A percentile compares a stretch with the other conserved stretches of the same genome.
phyloP scores from a whole-genome alignment of 2,888 invertebrate genomes.

The Halictus ligatus region DNA sequence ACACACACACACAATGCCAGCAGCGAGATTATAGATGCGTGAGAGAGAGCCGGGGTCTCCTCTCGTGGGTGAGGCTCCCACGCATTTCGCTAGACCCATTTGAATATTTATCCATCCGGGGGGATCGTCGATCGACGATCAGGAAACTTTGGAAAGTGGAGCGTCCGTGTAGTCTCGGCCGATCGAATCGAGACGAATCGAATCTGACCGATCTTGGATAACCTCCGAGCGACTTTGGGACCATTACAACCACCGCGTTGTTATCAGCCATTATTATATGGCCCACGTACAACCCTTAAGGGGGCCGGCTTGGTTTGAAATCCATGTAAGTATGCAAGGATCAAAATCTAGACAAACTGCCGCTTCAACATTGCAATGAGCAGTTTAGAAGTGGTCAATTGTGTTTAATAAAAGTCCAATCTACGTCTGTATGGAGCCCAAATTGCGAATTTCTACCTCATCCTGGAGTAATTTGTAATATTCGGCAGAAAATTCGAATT shows the following conservation, averaged over 20 bases:
- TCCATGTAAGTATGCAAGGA: too few relatives aligned
- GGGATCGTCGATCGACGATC: slow-evolving; percentile 28
- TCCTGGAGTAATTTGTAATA: too few relatives aligned
- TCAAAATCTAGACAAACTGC: too few relatives aligned
- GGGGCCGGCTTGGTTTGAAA: too few relatives aligned
- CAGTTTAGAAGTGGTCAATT: too few relatives aligned
- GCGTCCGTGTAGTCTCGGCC: neutral
- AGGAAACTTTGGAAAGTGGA: slow-evolving; percentile 43
- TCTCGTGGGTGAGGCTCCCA: slow-evolving; percentile 71
- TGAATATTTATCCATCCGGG: slow-evolving; percentile 70
- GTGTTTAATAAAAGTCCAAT: too few relatives aligned
- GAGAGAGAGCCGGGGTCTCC: slow-evolving; percentile 53
- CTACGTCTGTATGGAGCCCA: too few relatives aligned
- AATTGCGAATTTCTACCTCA: too few relatives aligned
- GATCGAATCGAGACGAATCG: slow-evolving; percentile 14
- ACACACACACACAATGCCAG: slow-evolving; percentile 17
- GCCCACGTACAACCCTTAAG: too few relatives aligned
- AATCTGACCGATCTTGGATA: neutral
- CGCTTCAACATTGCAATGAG: too few relatives aligned
- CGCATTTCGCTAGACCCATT: slow-evolving; percentile 67
- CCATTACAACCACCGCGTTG: neutral
- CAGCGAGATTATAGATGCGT: slow-evolving; percentile 62
- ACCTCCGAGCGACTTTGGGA: neutral
- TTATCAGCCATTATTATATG: neutral
- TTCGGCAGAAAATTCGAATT: too few relatives aligned